Evolutionary conservation across 2,888 invertebrate genomes (phyloP).

Genomic region (Diplazon laetatorius): DNA sequence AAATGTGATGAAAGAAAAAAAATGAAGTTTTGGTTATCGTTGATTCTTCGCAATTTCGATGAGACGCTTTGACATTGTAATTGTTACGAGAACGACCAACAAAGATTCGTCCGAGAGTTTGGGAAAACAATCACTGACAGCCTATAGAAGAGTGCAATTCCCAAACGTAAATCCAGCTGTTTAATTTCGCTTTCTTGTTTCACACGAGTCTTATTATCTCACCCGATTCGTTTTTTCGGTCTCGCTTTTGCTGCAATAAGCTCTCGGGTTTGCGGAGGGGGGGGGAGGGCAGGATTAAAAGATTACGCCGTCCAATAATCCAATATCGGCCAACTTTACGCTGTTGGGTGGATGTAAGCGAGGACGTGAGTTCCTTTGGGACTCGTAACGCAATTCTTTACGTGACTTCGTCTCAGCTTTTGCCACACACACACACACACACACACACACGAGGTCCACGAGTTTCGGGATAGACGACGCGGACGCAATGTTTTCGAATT

Average conservation of each 20-base stretch:
- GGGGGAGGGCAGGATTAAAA: slow-evolving; percentile 72
- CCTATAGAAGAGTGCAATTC: slow-evolving; percentile 21
- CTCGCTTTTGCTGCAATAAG: slow-evolving; percentile 62
- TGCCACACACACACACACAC: no score
- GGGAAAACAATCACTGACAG: neutral
- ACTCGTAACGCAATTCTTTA: slow-evolving; percentile 76
- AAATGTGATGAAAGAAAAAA: no score
- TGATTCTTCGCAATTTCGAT: neutral
- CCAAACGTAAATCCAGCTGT: slow-evolving; percentile 17
- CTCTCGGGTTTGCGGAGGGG: no score
- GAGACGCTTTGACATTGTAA: neutral
- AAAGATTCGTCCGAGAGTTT: neutral
- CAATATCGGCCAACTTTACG: slow-evolving; percentile 70
- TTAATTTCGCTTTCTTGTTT: slow-evolving; percentile 54
- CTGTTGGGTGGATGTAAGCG: slow-evolving; percentile 58
- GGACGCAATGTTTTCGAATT: slow-evolving; percentile 75
- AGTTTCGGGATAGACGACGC: slow-evolving; percentile 36
- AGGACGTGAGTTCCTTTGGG: slow-evolving; percentile 70
- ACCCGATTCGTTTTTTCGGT: slow-evolving; percentile 53
- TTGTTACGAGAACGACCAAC: neutral
- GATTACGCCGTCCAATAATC: slow-evolving; percentile 75
- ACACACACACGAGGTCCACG: slow-evolving; percentile 23
- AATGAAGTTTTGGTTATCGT: no score
- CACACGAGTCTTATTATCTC: slow-evolving; percentile 58
- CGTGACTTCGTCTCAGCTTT: slow-evolving; percentile 69